Evolutionary conservation across 2,113 vertebrate species (phyloP).

Genomic region (Pontoporia blainvillei): DNA sequence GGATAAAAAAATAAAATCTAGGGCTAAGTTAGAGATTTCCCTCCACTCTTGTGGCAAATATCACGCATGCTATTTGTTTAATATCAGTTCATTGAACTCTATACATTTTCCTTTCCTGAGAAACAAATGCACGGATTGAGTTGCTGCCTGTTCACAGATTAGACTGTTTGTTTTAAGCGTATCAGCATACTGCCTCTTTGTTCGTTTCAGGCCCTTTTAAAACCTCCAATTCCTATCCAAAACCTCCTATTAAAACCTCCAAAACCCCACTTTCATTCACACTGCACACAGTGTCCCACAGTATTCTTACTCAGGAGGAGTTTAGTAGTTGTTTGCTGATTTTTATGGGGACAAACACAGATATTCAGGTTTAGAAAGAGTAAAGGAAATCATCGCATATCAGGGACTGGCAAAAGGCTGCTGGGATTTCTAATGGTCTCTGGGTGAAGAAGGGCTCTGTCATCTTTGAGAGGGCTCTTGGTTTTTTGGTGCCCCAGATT

Average conservation of each 20-base stretch:
- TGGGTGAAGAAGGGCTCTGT: not conserved
- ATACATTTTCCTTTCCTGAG: not conserved
- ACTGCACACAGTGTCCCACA: not conserved
- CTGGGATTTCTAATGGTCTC: not conserved
- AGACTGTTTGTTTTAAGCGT: not conserved
- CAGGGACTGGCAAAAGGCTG: not conserved
- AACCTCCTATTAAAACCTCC: too few relatives aligned
- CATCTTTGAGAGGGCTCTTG: not conserved
- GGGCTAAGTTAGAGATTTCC: not conserved
- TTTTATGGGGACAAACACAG: not conserved
- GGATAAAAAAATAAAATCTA: not conserved
- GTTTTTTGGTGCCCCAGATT: not conserved
- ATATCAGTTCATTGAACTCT: not conserved
- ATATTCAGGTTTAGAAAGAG: not conserved
- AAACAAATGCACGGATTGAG: not conserved
- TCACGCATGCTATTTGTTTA: not conserved
- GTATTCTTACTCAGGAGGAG: not conserved
- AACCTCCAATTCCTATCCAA: not conserved
- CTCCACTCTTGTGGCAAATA: not conserved
- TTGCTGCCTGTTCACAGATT: not conserved
- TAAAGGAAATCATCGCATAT: not conserved
- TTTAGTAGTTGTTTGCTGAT: not conserved
- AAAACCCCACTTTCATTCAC: not conserved
- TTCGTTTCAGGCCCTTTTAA: not conserved
- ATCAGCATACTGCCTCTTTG: not conserved